Evolutionary conservation across 2,888 invertebrate species (phyloP).

Genomic region (Galerucella pusilla): DNA sequence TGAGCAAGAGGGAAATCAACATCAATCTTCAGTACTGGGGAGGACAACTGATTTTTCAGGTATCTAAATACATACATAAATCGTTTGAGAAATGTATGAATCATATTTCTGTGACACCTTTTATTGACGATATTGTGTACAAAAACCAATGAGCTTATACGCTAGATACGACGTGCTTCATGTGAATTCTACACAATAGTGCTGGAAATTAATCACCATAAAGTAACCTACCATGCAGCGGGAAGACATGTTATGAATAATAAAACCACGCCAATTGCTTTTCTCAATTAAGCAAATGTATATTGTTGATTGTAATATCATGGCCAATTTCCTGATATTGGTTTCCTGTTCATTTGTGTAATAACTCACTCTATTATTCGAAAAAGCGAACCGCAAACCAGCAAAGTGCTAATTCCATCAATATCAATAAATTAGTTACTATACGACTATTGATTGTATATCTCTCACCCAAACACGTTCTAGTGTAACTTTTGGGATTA

Average conservation of each 20-base stretch:
- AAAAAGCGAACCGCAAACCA: neutral
- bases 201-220: neutral
- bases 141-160: no score
- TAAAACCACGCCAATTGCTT: neutral
- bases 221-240: neutral
- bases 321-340: neutral
- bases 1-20: no score
- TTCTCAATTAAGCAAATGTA: slow-evolving; percentile 4
- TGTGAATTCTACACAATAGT: neutral
- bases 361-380: neutral
- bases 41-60: no score
- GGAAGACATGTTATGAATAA: slow-evolving; percentile 1
- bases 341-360: neutral
- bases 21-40: no score
- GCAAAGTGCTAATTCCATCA: neutral
- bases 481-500: no score
- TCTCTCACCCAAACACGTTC: no score
- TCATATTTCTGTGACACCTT: no score
- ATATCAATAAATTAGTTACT: neutral
- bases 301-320: neutral
- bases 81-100: no score
- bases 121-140: no score
- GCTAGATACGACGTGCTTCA: neutral
- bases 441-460: neutral
- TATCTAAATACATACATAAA: no score